phyloP scores from a whole-genome alignment of 1,140 invertebrate genomes.

The Gerris buenoi region DNA sequence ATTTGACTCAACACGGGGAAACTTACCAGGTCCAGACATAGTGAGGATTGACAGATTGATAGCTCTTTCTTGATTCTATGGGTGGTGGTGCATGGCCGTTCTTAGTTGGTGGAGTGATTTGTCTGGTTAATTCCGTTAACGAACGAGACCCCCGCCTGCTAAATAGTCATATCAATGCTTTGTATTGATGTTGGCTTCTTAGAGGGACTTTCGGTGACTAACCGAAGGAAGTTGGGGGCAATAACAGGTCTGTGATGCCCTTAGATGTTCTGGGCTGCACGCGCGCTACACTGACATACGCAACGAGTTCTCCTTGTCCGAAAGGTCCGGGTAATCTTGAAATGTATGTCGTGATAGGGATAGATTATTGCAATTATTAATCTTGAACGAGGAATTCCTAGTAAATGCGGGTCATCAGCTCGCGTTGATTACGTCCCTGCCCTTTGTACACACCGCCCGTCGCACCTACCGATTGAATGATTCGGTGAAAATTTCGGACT shows the following conservation, averaged over 20 bases:
- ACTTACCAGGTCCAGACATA: slow-evolving; percentile 68
- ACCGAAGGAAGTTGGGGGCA: slow-evolving; percentile 60
- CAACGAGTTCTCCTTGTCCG: slow-evolving; percentile 51
- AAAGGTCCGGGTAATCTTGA: slow-evolving; percentile 58
- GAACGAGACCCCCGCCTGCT: slow-evolving; percentile 59
- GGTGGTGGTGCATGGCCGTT: slow-evolving; percentile 83
- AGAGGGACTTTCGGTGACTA: slow-evolving; percentile 46
- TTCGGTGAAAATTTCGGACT: too few relatives aligned
- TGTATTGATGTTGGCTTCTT: slow-evolving; percentile 43
- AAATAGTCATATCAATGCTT: slow-evolving; percentile 37
- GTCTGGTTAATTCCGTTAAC: slow-evolving; percentile 64
- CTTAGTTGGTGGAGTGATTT: slow-evolving; percentile 75
- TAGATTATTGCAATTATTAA: slow-evolving; percentile 65
- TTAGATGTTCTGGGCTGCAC: slow-evolving; percentile 67
- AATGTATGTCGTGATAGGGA: slow-evolving; percentile 67
- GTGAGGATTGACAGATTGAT: slow-evolving; percentile 79
- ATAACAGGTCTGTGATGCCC: slow-evolving; percentile 75
- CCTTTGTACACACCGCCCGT: too few relatives aligned
- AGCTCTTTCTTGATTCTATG: slow-evolving; percentile 80
- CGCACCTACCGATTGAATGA: too few relatives aligned
- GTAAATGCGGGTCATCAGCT: slow-evolving; percentile 73
- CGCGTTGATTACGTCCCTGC: slow-evolving; percentile 73
- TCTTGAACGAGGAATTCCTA: slow-evolving; percentile 78
- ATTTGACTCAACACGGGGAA: slow-evolving; percentile 77
- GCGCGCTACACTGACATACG: slow-evolving; percentile 66